These are phyloP conservation scores for Calypte anna DNA, from an alignment of 2,113 vertebrate species.

Conservation along the genomic window DNA sequence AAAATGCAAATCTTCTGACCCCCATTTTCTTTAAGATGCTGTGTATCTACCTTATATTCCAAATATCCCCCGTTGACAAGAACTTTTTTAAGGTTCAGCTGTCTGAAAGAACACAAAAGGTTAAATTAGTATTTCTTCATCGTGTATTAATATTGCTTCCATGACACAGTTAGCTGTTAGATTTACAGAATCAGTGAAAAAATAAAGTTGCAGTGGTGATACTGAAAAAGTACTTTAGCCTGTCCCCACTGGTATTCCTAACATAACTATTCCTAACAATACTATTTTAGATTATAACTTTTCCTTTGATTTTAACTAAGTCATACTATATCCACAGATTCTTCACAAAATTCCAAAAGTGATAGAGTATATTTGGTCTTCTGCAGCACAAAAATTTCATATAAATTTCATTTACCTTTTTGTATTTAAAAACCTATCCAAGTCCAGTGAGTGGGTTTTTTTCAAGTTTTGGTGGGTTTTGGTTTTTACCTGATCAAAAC, in stretches of 20 bases:
- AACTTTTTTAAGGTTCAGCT: slow-evolving; percentile 93
- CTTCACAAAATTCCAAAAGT: neutral
- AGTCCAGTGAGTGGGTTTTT: neutral
- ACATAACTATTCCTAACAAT: neutral
- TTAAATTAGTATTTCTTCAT: neutral
- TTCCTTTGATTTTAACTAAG: neutral
- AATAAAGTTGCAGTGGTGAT: neutral
- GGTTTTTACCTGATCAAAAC: neutral
- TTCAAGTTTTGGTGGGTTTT: neutral
- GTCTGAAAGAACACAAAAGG: slow-evolving; percentile 76
- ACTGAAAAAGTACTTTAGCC: neutral
- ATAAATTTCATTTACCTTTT: neutral
- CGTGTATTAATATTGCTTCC: neutral
- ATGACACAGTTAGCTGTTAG: neutral
- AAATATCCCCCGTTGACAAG: slow-evolving; percentile 90
- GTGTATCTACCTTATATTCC: slow-evolving; percentile 90
- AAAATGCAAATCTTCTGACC: slow-evolving; percentile 88
- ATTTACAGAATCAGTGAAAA: neutral
- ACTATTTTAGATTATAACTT: neutral
- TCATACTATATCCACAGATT: neutral
- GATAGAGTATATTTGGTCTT: neutral
- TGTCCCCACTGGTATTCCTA: neutral
- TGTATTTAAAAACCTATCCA: neutral
- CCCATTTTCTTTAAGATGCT: slow-evolving; percentile 88
- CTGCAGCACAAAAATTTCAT: neutral